A percentile compares a stretch with the other conserved stretches of the same genome.
These are phyloP conservation scores for Belgica antarctica DNA, from an alignment of 2,888 invertebrate species.

Conservation along the genomic window DNA sequence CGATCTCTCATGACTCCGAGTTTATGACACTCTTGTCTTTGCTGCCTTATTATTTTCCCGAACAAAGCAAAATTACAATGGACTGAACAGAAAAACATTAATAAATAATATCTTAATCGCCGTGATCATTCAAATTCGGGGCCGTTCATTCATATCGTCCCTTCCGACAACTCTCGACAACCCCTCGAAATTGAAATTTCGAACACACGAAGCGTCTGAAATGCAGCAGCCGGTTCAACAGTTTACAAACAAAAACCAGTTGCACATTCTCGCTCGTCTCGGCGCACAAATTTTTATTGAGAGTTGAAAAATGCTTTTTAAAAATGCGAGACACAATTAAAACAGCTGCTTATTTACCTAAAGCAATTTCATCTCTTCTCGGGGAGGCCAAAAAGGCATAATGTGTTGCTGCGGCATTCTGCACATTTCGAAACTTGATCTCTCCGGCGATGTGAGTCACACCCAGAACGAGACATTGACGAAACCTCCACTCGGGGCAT, in stretches of 20 bases:
- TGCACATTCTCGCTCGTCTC: conserved; percentile 32
- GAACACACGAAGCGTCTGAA: conserved; percentile 5
- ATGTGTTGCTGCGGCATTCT: not conserved
- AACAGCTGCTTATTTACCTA: conserved; percentile 41
- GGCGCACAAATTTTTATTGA: conserved; percentile 21
- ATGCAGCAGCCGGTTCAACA: conserved; percentile 42
- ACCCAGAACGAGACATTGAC: not conserved
- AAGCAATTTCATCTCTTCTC: not conserved
- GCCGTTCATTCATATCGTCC: conserved; percentile 4
- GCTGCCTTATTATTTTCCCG: not conserved
- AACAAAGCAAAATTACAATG: not conserved
- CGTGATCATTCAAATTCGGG: not conserved
- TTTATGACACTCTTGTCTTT: conserved; percentile 14
- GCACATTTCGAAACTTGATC: conserved; percentile 25
- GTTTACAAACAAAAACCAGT: conserved; percentile 38
- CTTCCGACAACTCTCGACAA: not conserved
- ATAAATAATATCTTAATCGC: conserved; percentile 13
- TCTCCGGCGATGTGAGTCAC: conserved; percentile 7
- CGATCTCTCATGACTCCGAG: conserved; percentile 6
- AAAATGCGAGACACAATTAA: conserved; percentile 36
- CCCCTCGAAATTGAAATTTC: conserved; percentile 3
- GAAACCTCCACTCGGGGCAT: not conserved
- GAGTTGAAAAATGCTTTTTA: conserved; percentile 35
- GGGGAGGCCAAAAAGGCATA: not conserved
- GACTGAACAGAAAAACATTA: conserved; percentile 7